Base-by-base conservation (phyloP, 2,888 invertebrate genomes). In the Parelbella ahira region DNA sequence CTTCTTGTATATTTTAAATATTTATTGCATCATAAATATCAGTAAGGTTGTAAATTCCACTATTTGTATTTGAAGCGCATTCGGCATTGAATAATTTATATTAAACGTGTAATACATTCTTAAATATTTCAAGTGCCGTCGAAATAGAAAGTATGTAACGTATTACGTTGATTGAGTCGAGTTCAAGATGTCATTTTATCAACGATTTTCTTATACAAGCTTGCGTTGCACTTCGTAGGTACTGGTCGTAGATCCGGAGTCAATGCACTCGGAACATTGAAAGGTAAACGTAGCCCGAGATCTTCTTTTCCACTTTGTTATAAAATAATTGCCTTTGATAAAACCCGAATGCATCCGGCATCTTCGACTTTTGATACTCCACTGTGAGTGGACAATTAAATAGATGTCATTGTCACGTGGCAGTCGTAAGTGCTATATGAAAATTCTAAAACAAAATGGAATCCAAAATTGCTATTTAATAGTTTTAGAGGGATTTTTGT, bases 351-450 rank as follows among this genome's bases (percentile, higher is more conserved):
- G 32, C 39, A 39, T 13, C 19, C 32, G 32, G 32, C 32, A 30
- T 9, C 20, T 27, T 39, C 27, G 32, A 39, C n/a, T 38, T 30
- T 12, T 7, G 18, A 38, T 30, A 39, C 7, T 3, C 39, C 12
- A 32, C 32, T 39, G 38, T 38, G 24, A 42, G 30, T 42, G 25
- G 12, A 12, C 33, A 37, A 30, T 48, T 19, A 28, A 8, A 39
- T 25, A 19, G 32, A 32, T 39, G 11, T 32, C 23, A 15, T 39
- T 19, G 10, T 10, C 2, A 12, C 23, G 6, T 29, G 4, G 29
- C 9, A 6, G 10, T 10, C 4, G 11, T 25, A 6, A 4, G 10
- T 9, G 21, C 2, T 8, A 8, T 2, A 20, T n/a, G 20, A 32
- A 19, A 30, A n/a, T 8, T 15, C 4, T 6, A 4, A 36, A 25